Conservation (phyloP, 1,140 invertebrate genomes). For the Nasonia giraulti region DNA sequence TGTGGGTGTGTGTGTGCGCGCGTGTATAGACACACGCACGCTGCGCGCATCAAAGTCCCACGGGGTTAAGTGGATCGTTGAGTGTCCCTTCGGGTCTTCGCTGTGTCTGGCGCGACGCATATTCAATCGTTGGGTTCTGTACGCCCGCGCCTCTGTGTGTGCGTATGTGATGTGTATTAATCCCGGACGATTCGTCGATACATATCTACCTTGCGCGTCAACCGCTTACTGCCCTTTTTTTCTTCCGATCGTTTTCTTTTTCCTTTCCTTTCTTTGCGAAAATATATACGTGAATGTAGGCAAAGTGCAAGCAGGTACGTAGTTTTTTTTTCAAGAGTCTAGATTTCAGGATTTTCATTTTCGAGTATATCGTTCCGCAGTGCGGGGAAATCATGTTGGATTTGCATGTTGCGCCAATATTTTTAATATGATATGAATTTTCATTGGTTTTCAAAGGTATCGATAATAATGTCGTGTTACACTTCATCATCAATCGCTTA, state of each 20-base stretch:
- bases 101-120: background rate
- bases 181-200: constrained; percentile 58
- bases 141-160: background rate
- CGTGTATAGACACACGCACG: constrained; percentile 25
- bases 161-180: constrained; percentile 38
- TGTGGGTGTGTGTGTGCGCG: background rate
- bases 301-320: background rate
- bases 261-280: background rate
- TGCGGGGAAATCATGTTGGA: background rate
- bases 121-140: constrained; percentile 14
- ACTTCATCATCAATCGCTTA: background rate
- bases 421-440: too few relatives aligned
- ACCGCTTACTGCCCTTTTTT: constrained; percentile 45
- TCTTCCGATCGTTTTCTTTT: constrained; percentile 10
- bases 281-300: background rate
- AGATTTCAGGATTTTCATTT: background rate
- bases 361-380: background rate
- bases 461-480: background rate
- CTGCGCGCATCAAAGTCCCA: constrained; percentile 56
- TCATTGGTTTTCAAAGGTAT: background rate
- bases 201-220: constrained; percentile 38
- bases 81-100: constrained; percentile 22
- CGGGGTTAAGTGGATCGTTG: constrained; percentile 59
- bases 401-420: background rate
- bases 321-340: background rate